Percentiles rank a stretch among this genome's conserved stretches.
These are phyloP conservation scores for Circaetus gallicus DNA, from an alignment of 2,113 vertebrate genomes.

Conservation along the genomic window DNA sequence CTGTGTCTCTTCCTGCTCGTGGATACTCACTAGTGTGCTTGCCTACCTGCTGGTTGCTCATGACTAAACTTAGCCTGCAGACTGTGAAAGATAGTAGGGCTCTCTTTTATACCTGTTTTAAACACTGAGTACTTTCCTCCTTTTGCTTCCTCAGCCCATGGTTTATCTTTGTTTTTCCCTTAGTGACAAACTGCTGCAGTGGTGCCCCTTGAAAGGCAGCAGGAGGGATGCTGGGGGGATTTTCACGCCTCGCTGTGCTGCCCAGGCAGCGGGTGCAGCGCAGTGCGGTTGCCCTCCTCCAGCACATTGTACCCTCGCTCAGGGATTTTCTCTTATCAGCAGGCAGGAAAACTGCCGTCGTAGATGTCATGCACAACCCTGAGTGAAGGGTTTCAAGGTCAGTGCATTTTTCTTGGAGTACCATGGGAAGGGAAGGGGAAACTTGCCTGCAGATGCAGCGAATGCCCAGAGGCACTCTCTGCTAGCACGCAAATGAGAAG, in stretches of 20 bases:
- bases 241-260: not conserved
- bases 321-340: not conserved
- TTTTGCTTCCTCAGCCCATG: not conserved
- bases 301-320: fast-evolving
- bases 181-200: not conserved
- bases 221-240: not conserved
- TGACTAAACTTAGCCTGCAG: not conserved
- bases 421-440: not conserved
- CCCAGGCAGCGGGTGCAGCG: fast-evolving
- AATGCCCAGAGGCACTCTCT: fast-evolving
- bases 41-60: not conserved
- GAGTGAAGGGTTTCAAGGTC: not conserved
- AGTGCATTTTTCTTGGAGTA: not conserved
- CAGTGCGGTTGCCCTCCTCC: not conserved
- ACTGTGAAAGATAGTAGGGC: not conserved
- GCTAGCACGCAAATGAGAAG: fast-evolving
- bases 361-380: not conserved
- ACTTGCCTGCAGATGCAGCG: not conserved
- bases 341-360: not conserved
- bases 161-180: not conserved
- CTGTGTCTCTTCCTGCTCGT: not conserved
- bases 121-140: not conserved
- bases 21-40: not conserved
- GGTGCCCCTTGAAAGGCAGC: not conserved
- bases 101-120: not conserved